phyloP scores from a whole-genome alignment of 2,797 vertebrate genomes.

The Gallinago nigripennis region DNA sequence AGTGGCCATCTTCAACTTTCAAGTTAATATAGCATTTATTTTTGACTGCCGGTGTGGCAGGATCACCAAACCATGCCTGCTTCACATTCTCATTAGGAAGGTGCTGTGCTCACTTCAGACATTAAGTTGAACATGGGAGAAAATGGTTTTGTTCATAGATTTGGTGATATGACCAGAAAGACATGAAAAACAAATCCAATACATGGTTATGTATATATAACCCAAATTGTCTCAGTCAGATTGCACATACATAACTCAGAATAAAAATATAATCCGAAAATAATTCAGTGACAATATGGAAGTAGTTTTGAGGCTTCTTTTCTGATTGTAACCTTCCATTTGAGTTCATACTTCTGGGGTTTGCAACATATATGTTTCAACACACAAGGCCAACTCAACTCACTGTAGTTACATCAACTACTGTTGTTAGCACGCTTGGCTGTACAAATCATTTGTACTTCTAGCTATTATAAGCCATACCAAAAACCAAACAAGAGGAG shows the following conservation, averaged over 20 bases:
- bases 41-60: neutral
- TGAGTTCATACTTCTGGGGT: neutral
- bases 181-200: neutral
- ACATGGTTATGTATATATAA: neutral
- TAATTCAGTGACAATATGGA: neutral
- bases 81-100: neutral
- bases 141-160: neutral
- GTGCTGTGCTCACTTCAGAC: neutral
- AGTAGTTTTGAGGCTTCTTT: neutral
- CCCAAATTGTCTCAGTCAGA: neutral
- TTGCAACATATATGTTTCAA: neutral
- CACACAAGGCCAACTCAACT: neutral
- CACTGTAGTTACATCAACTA: neutral
- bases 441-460: neutral
- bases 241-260: neutral
- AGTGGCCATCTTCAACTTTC: neutral
- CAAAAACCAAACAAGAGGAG: neutral
- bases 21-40: neutral
- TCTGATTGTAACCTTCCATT: neutral
- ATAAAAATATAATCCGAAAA: neutral
- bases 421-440: neutral
- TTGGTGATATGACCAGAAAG: neutral
- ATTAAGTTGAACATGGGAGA: neutral
- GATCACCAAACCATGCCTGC: neutral
- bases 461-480: neutral